Base-by-base conservation (phyloP, 1,140 invertebrate genomes). In the Gryllus bimaculatus region DNA sequence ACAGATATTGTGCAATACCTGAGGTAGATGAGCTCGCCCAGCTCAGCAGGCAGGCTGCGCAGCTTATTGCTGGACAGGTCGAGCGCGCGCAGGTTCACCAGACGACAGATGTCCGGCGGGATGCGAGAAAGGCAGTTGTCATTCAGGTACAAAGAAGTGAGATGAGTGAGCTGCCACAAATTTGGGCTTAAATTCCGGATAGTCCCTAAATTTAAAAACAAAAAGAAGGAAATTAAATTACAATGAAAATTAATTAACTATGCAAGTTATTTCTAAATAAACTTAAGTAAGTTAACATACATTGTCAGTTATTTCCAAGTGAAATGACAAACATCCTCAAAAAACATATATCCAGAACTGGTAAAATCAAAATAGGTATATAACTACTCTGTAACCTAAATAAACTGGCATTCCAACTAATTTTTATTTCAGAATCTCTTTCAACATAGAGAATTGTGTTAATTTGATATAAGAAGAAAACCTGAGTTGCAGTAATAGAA, bases 51-150 rank as follows among this genome's bases (percentile, higher is more conserved):
- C 83, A 99, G 87, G 86, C 92, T 95, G 81, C 96, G 90, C 80
- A 99, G 88, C 88, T 98, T 98, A 87, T 98, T 98, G 86, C 91
- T 93, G 82, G 96, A 98, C 80, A 99, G 86, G 88, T 99, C 98
- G 78, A 99, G 88, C 79, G 93, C 91, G 82, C 92, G 91, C 80
- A 99, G 89, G 86, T 95, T 94, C 81, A 89, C 87, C 78, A 99
- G 89, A 83, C 90, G 91, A 83, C 90, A 91, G 82, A 99, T 96
- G 84, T 98, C 96, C 49, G 93, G 86, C 75, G 97, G 96, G 85
- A 99, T 89, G 83, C 94, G 90, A 82, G 93, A 91, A 82, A 99
- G 89, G 84, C 91, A 92, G 88, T 99, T 99, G 89, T 98, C 95
- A 87, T 98, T 98, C 83, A 99, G 88, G 89, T 97, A 98, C 82